These are phyloP conservation scores for Corynorhinus townsendii DNA, from an alignment of 2,113 vertebrate species.

Conservation along the genomic window DNA sequence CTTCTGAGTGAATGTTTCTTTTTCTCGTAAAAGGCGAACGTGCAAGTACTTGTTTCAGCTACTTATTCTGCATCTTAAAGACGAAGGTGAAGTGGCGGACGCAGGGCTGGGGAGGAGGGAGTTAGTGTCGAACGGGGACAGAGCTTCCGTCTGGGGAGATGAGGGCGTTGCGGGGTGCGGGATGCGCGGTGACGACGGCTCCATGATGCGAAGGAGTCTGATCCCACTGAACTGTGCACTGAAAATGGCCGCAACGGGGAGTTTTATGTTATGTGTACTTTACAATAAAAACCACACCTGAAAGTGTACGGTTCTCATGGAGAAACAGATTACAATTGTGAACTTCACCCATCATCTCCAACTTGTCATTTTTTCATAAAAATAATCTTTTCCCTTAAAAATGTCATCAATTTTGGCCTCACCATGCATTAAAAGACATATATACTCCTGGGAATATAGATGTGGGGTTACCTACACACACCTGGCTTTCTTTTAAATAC, in stretches of 20 bases:
- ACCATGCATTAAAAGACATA: background rate
- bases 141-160: accelerated
- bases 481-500: background rate
- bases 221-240: accelerated
- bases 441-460: background rate
- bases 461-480: background rate
- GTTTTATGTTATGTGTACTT: accelerated
- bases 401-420: background rate
- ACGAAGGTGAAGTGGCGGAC: background rate
- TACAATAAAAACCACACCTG: background rate
- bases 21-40: background rate
- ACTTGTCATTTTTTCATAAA: background rate
- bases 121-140: accelerated
- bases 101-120: background rate
- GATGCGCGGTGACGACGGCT: no score
- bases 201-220: accelerated
- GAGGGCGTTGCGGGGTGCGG: accelerated
- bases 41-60: background rate
- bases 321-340: background rate
- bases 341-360: background rate
- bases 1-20: background rate
- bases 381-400: background rate
- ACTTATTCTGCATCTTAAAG: no score
- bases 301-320: background rate
- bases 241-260: accelerated